Evolutionary conservation across 1,140 invertebrate genomes (phyloP).

Genomic region (Ctenoplectra terminalis): DNA sequence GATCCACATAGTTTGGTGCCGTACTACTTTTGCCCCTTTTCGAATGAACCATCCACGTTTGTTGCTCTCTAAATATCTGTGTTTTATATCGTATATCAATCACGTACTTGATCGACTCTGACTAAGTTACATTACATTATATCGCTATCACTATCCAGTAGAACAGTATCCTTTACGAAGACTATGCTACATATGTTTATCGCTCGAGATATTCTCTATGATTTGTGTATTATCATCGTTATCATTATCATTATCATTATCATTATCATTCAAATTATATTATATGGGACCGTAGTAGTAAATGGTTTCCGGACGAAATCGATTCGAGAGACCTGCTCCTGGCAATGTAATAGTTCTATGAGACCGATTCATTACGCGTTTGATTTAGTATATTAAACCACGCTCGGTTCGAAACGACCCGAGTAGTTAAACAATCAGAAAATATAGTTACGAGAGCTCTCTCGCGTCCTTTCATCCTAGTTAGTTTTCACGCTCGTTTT

Average conservation of each 20-base stretch:
- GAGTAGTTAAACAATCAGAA: background rate
- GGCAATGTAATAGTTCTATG: background rate
- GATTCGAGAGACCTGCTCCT: slow-evolving; percentile 44
- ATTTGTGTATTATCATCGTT: slow-evolving; percentile 59
- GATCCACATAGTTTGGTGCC: slow-evolving; percentile 55
- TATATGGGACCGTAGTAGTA: slow-evolving; percentile 57
- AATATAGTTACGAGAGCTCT: background rate
- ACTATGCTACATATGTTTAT: slow-evolving; percentile 64
- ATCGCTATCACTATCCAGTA: slow-evolving; percentile 46
- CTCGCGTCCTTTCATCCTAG: slow-evolving; percentile 13
- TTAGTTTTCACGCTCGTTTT: slow-evolving; percentile 35
- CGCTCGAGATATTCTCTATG: slow-evolving; percentile 65
- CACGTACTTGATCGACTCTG: slow-evolving; percentile 52
- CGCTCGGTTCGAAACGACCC: background rate
- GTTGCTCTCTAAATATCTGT: slow-evolving; percentile 58
- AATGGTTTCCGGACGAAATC: slow-evolving; percentile 36
- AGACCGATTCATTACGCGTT: background rate
- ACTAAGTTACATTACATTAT: slow-evolving; percentile 42
- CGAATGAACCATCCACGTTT: slow-evolving; percentile 60
- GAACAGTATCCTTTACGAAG: slow-evolving; percentile 54
- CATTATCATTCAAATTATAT: slow-evolving; percentile 49
- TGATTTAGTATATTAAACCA: background rate
- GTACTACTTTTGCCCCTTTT: slow-evolving; percentile 40
- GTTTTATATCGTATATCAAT: slow-evolving; percentile 60
- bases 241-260: slow-evolving; percentile 48